Conservation (phyloP, 2,888 invertebrate genomes). For the Polietes domitor region DNA sequence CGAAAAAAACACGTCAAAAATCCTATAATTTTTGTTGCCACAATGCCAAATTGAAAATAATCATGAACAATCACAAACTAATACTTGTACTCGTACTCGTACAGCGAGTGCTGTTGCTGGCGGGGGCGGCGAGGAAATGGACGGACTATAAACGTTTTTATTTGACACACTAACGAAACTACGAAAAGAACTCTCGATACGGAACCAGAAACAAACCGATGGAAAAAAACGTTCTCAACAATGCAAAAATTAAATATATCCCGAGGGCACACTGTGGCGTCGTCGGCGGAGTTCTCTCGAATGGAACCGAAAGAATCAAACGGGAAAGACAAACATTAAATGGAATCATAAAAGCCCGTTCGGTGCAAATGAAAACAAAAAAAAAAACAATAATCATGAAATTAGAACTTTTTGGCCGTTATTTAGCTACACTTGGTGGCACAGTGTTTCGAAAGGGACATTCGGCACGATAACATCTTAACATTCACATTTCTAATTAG, state of each 20-base stretch:
- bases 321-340: constrained; percentile 30
- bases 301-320: neutral
- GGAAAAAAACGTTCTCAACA: constrained; percentile 52
- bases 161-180: constrained; percentile 64
- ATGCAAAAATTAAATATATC: constrained; percentile 48
- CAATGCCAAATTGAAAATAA: constrained; percentile 68
- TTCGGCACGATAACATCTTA: neutral
- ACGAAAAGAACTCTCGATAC: neutral
- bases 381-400: constrained; percentile 57
- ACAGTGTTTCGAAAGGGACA: constrained; percentile 10
- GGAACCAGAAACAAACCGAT: neutral
- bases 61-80: constrained; percentile 67
- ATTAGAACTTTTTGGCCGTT: constrained; percentile 49
- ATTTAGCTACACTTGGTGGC: constrained; percentile 26
- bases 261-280: constrained; percentile 48
- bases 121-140: neutral
- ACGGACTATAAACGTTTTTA: constrained; percentile 58
- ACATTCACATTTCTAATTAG: neutral
- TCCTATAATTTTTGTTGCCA: constrained; percentile 49
- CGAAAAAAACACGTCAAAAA: constrained; percentile 47
- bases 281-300: constrained; percentile 3
- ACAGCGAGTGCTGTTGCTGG: neutral
- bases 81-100: constrained; percentile 24
- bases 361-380: constrained; percentile 41
- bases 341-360: constrained; percentile 27